Conservation (phyloP, 2,888 invertebrate species). For the Andrena haemorrhoa region DNA sequence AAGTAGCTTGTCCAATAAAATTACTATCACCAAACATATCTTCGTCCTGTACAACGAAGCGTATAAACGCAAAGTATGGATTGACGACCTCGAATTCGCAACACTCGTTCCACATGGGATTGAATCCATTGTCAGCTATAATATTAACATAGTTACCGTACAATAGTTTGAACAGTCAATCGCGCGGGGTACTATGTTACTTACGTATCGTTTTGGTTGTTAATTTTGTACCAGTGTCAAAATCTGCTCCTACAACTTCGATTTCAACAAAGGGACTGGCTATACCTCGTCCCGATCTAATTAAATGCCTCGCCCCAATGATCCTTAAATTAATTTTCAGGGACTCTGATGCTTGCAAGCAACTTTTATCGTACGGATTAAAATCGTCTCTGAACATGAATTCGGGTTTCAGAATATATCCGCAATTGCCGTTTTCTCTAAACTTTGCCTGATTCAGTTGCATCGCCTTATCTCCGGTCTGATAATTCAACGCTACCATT, state of each 20-base stretch:
- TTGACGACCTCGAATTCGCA: conserved; percentile 93
- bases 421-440: conserved; percentile 95
- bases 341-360: conserved; percentile 85
- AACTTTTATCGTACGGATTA: conserved; percentile 91
- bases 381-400: conserved; percentile 93
- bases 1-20: conserved; percentile 98
- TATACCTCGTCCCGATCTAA: conserved; percentile 93
- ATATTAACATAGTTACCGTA: conserved; percentile 21
- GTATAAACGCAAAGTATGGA: conserved; percentile 93
- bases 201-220: conserved; percentile 94
- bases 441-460: conserved; percentile 98
- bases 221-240: conserved; percentile 93
- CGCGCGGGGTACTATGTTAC: conserved; percentile 77
- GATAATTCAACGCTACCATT: conserved; percentile 99
- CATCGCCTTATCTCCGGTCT: conserved; percentile 98
- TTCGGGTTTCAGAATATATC: conserved; percentile 95
- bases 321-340: conserved; percentile 89
- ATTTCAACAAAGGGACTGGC: conserved; percentile 97
- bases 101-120: conserved; percentile 95
- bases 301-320: conserved; percentile 95
- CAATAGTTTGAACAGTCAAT: neutral
- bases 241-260: conserved; percentile 95
- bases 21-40: conserved; percentile 99
- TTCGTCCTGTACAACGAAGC: conserved; percentile 97
- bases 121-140: conserved; percentile 96